Base-by-base conservation (phyloP, 2,797 vertebrate genomes). In the Bradypus variegatus region DNA sequence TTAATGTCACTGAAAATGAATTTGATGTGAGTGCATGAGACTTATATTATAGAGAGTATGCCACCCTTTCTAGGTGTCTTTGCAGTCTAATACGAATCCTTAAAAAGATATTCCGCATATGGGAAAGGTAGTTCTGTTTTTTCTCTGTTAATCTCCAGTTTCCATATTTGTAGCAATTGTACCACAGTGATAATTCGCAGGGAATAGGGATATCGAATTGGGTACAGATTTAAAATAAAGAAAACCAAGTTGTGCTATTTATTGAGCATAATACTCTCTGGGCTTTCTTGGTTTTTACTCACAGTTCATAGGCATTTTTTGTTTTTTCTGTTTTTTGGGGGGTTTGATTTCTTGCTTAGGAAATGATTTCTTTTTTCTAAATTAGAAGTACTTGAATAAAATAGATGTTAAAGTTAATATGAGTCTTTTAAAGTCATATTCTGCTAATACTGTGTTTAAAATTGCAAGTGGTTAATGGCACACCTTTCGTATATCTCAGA, bases 121-220 rank as follows among this genome's bases (percentile, higher is more conserved):
- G 18, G 72, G 31, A 81, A 94, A 75, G n/a, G 11, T 78, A 45
- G 73, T 31, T 93, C 86, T 70, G 31, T 83, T 90, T 91, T 88
- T 86, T 91, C 13, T 81, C 69, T 64, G 5, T 91, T 86, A 55
- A 86, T 23, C 65, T 6, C 58, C 33, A n/a, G 1, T 80, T 89
- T 91, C 41, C 25, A 41, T 70, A 94, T 95, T 72, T 89, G 88
- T 60, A 38, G 69, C 18, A 50, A 10, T 91, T 92, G 36, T 58
- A 55, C 38, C 78, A n/a, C 2, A 18, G 10, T 50, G 69, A 23
- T 88, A 81, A 60, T 78, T 80, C 72, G 2, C 31, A 87, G 29
- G 21, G 33, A 33, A 48, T 73, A n/a, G 8, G 38, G 29, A 84
- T 87, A 75, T 53, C 55, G 38, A 88, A 65, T 82, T 90, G 73